phyloP scores from a whole-genome alignment of 2,113 vertebrate genomes.

The Garra rufa region DNA sequence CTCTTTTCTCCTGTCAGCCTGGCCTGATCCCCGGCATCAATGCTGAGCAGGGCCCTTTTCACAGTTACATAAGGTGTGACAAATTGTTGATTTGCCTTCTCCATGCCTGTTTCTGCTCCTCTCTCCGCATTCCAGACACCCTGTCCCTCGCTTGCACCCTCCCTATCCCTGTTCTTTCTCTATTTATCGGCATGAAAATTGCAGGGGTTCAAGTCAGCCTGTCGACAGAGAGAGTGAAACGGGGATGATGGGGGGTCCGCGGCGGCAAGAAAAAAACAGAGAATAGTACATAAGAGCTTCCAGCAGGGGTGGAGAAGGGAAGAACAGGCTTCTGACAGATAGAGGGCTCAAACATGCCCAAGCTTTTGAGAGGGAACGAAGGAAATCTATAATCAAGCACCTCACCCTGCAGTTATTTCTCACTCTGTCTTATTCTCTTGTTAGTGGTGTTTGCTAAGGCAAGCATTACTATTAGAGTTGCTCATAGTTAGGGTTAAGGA shows the following conservation, averaged over 20 bases:
- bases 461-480: background rate
- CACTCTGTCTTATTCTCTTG: slow-evolving; percentile 14
- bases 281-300: slow-evolving; percentile 43
- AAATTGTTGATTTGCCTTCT: slow-evolving; percentile 77
- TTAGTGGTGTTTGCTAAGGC: background rate
- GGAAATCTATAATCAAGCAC: slow-evolving; percentile 20
- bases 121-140: slow-evolving; percentile 64
- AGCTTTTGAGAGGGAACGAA: slow-evolving; percentile 20
- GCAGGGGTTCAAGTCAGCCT: slow-evolving; percentile 73
- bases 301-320: slow-evolving; percentile 47
- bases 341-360: slow-evolving; percentile 58
- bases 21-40: slow-evolving; percentile 64
- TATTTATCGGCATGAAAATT: slow-evolving; percentile 73
- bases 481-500: background rate
- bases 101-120: slow-evolving; percentile 59
- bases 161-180: slow-evolving; percentile 47
- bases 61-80: slow-evolving; percentile 73
- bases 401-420: slow-evolving; percentile 14
- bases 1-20: slow-evolving; percentile 10
- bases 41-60: slow-evolving; percentile 62
- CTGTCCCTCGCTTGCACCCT: slow-evolving; percentile 48
- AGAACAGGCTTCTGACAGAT: slow-evolving; percentile 70
- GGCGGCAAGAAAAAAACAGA: slow-evolving; percentile 43
- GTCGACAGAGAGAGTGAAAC: slow-evolving; percentile 58
- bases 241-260: slow-evolving; percentile 52